Percentiles rank a stretch among this genome's conserved stretches.
These are phyloP conservation scores for Dryobota labecula DNA, from an alignment of 2,888 invertebrate species.

Conservation along the genomic window DNA sequence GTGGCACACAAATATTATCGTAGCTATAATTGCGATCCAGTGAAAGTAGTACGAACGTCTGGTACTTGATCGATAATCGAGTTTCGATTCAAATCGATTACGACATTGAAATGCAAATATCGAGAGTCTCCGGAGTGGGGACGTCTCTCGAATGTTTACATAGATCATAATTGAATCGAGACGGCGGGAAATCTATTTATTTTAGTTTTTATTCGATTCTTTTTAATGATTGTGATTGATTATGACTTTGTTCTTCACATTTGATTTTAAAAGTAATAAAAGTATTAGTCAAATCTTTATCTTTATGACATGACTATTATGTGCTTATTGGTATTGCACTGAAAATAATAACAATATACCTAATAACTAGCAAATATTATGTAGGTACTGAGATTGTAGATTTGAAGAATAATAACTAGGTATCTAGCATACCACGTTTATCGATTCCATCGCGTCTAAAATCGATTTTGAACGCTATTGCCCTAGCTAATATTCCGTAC, in stretches of 20 bases:
- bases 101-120: conserved; percentile 73
- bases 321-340: background rate
- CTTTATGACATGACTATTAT: background rate
- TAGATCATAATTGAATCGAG: conserved; percentile 52
- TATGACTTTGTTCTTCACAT: conserved; percentile 8
- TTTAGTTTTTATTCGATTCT: conserved; percentile 29
- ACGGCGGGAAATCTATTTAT: conserved; percentile 32
- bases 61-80: conserved; percentile 64
- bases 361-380: background rate
- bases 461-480: conserved; percentile 57
- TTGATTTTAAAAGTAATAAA: conserved; percentile 2
- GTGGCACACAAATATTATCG: conserved; percentile 57
- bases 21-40: conserved; percentile 56
- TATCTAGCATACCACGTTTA: conserved; percentile 35
- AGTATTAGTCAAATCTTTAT: background rate
- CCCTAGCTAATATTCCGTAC: conserved; percentile 57
- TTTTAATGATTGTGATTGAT: conserved; percentile 21
- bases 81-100: conserved; percentile 67
- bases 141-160: conserved; percentile 66
- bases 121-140: conserved; percentile 50
- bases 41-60: conserved; percentile 63
- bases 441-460: conserved; percentile 51
- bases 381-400: background rate
- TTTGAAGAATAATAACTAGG: conserved; percentile 33
- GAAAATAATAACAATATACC: background rate